Percentiles rank a stretch among this genome's conserved stretches.
These are phyloP conservation scores for Taxidea taxus DNA, from an alignment of 2,113 vertebrate species.

Conservation along the genomic window DNA sequence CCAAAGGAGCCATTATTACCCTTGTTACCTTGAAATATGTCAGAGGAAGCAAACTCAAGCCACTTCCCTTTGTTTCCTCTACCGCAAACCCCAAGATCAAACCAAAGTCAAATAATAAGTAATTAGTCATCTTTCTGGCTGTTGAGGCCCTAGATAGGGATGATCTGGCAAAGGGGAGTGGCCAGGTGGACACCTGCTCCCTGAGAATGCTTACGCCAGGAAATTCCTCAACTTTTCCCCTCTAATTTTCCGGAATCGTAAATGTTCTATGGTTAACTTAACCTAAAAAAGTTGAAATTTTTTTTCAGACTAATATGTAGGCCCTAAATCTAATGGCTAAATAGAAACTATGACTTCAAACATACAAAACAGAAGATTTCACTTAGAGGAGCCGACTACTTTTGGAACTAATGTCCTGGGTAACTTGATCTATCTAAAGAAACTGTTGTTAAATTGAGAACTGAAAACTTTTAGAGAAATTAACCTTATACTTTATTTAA, in stretches of 20 bases:
- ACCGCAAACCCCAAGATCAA: not conserved
- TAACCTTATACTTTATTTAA: not conserved
- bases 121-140: not conserved
- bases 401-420: not conserved
- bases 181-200: not conserved
- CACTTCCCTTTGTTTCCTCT: not conserved
- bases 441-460: not conserved
- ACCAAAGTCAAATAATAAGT: slow-evolving; percentile 33
- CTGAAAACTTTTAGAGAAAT: not conserved
- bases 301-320: not conserved
- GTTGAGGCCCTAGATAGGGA: not conserved
- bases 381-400: not conserved
- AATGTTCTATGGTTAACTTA: not conserved
- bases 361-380: not conserved
- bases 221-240: not conserved
- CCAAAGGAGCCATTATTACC: not conserved
- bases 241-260: not conserved
- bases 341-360: not conserved
- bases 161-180: not conserved
- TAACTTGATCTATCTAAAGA: not conserved
- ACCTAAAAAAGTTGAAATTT: not conserved
- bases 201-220: not conserved
- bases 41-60: not conserved
- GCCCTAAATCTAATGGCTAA: not conserved
- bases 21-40: not conserved